A percentile compares a stretch with the other conserved stretches of the same genome.
Conservation (phyloP, 2,888 invertebrate species). For the Marronus borbonicus region DNA sequence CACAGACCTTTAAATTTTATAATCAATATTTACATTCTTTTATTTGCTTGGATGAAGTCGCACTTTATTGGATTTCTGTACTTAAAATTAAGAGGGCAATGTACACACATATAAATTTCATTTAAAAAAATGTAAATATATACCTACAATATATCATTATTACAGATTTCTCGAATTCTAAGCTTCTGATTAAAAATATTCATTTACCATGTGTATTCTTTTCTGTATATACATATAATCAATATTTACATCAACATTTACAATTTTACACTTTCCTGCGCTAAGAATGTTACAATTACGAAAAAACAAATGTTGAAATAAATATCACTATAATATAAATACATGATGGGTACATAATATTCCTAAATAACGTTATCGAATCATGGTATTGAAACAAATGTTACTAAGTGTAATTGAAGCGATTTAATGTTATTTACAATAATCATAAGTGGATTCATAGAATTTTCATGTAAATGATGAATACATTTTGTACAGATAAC, state of each 20-base stretch:
- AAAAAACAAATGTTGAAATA: slow-evolving; percentile 50
- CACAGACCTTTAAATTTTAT: slow-evolving; percentile 61
- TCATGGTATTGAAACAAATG: background rate
- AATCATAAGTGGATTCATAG: slow-evolving; percentile 9
- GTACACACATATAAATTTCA: slow-evolving; percentile 46
- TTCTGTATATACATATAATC: slow-evolving; percentile 36
- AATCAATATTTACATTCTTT: slow-evolving; percentile 50
- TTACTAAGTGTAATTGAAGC: slow-evolving; percentile 1
- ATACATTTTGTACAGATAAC: slow-evolving; percentile 1
- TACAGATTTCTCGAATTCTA: slow-evolving; percentile 39
- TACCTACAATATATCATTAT: slow-evolving; percentile 11
- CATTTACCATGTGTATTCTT: slow-evolving; percentile 25
- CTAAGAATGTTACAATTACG: background rate
- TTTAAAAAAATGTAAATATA: slow-evolving; percentile 41
- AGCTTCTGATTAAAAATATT: slow-evolving; percentile 39
- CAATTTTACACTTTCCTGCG: slow-evolving; percentile 19
- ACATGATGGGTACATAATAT: background rate
- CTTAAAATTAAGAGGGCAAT: slow-evolving; percentile 41
- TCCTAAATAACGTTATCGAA: slow-evolving; percentile 8
- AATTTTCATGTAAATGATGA: background rate
- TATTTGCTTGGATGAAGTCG: slow-evolving; percentile 41
- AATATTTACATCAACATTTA: slow-evolving; percentile 51
- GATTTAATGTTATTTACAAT: slow-evolving; percentile 33
- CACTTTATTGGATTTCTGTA: slow-evolving; percentile 37
- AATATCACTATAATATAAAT: slow-evolving; percentile 44